Percentiles rank a stretch among this genome's conserved stretches.
phyloP scores from a whole-genome alignment of 2,113 vertebrate genomes.

The Varanus komodoensis region DNA sequence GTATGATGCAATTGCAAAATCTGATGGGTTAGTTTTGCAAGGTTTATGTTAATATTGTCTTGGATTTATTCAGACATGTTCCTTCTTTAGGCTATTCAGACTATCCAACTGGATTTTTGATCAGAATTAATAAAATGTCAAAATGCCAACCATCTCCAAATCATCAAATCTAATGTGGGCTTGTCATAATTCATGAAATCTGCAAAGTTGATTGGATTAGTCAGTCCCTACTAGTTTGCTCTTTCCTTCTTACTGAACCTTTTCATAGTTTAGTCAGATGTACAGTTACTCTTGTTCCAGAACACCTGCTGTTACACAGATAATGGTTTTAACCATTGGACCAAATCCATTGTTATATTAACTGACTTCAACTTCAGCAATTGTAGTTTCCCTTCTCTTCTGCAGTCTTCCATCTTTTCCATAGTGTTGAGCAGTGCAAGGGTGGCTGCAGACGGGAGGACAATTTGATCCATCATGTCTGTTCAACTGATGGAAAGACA shows the following conservation, averaged over 20 bases:
- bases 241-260: not conserved
- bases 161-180: not conserved
- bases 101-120: not conserved
- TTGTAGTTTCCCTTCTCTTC: too few species aligned
- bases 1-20: not conserved
- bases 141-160: not conserved
- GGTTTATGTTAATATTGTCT: constrained; percentile 9
- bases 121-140: not conserved
- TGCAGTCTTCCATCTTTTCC: too few species aligned
- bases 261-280: not conserved
- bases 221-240: not conserved
- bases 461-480: too few species aligned
- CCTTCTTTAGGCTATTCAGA: not conserved
- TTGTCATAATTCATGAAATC: not conserved
- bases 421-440: too few species aligned
- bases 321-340: not conserved
- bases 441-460: too few species aligned
- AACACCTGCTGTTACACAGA: not conserved
- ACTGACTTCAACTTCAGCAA: too few species aligned
- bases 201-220: not conserved
- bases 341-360: too few species aligned
- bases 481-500: too few species aligned
- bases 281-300: not conserved
- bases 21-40: not conserved
- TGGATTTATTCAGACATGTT: not conserved